Percentiles rank a stretch among this genome's conserved stretches.
These are phyloP conservation scores for Drosophila mayri DNA, from an alignment of 1,140 invertebrate genomes.

Conservation along the genomic window DNA sequence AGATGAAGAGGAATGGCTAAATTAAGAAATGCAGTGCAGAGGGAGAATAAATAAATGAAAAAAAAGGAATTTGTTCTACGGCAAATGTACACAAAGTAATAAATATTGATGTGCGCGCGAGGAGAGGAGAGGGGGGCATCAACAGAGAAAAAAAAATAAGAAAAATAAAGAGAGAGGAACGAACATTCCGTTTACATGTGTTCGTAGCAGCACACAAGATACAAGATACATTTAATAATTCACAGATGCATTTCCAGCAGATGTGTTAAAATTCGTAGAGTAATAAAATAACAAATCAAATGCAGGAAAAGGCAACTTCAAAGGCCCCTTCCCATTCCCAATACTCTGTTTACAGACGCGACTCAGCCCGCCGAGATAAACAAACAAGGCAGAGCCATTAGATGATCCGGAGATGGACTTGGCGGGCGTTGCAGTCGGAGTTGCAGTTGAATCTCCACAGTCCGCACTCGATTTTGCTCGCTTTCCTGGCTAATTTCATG, in stretches of 20 bases:
- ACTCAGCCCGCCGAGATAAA: constrained; percentile 66
- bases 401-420: constrained; percentile 17
- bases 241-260: constrained; percentile 84
- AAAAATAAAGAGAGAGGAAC: constrained; percentile 22
- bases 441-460: not conserved
- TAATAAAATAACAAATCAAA: constrained; percentile 85
- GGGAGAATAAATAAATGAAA: constrained; percentile 75
- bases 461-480: constrained; percentile 51
- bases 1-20: constrained; percentile 63
- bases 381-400: constrained; percentile 52
- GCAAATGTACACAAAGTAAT: constrained; percentile 77
- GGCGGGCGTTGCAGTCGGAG: not conserved
- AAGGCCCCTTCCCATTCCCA: constrained; percentile 41
- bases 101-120: constrained; percentile 79
- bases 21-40: constrained; percentile 80
- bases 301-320: constrained; percentile 59
- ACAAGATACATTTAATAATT: constrained; percentile 83
- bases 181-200: constrained; percentile 78
- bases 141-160: constrained; percentile 2
- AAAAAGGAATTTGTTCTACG: constrained; percentile 73
- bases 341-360: constrained; percentile 71
- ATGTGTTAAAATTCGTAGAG: constrained; percentile 85
- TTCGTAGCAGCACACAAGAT: constrained; percentile 45
- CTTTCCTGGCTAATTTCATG: constrained; percentile 68
- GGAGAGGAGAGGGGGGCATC: not conserved